A percentile compares a stretch with the other conserved stretches of the same genome.
Evolutionary conservation across 2,797 vertebrate species (phyloP).

Genomic region (Lepilemur ruficaudatus): DNA sequence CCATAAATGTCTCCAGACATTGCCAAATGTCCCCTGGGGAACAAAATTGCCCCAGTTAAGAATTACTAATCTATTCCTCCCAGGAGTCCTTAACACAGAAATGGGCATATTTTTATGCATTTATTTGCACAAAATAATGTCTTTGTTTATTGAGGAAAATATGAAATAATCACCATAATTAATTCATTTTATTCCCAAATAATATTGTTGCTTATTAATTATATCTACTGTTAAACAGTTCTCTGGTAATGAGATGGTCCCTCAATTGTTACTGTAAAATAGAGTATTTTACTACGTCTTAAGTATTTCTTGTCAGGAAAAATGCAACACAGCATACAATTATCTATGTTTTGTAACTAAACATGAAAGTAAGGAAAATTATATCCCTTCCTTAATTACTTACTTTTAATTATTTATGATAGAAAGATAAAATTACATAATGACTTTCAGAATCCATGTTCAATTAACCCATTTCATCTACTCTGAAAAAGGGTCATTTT

Average conservation of each 20-base stretch:
- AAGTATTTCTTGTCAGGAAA: neutral
- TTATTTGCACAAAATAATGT: neutral
- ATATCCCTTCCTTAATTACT: conserved; percentile 10
- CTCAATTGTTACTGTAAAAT: neutral
- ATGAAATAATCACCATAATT: neutral
- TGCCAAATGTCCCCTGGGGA: neutral
- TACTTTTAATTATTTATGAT: conserved; percentile 33
- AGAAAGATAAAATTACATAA: conserved; percentile 11
- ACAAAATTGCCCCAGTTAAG: neutral
- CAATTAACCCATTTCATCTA: neutral
- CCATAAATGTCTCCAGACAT: neutral
- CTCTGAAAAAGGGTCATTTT: neutral
- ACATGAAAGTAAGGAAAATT: neutral
- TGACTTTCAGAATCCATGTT: neutral
- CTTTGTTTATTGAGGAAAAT: neutral
- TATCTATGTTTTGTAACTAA: neutral
- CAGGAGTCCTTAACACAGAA: neutral
- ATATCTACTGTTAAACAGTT: neutral
- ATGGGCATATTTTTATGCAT: neutral
- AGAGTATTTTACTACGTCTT: neutral
- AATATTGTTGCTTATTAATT: conserved; percentile 27
- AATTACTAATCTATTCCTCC: neutral
- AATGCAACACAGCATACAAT: neutral
- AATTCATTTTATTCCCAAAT: conserved; percentile 13
- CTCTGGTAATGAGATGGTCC: neutral